Conservation (phyloP, 2,888 invertebrate species). For the Uropetala carovei region DNA sequence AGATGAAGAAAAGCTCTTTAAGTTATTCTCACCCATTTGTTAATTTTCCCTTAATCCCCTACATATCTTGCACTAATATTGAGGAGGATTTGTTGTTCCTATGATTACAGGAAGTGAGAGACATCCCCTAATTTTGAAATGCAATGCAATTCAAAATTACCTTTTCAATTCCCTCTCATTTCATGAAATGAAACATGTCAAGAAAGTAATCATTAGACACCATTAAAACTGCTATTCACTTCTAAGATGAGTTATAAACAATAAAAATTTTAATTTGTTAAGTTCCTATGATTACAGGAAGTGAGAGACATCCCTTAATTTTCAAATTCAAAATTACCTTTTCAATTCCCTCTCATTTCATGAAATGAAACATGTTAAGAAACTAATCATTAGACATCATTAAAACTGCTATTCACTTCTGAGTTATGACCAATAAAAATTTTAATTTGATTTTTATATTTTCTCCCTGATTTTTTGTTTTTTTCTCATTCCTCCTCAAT, state of each 20-base stretch:
- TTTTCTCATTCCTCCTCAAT: constrained; percentile 67
- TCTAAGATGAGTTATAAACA: background rate
- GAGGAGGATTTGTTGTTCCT: constrained; percentile 60
- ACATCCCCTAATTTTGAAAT: constrained; percentile 12
- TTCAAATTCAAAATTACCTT: background rate
- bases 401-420: background rate
- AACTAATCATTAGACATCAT: background rate
- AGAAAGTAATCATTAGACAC: background rate
- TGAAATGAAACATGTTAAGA: background rate
- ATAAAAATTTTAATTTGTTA: constrained; percentile 48
- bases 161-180: background rate
- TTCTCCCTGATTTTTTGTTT: constrained; percentile 66
- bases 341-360: background rate
- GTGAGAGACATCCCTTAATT: background rate
- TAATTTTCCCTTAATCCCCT: constrained; percentile 31
- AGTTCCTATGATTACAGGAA: constrained; percentile 34
- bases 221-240: background rate
- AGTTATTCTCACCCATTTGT: constrained; percentile 8
- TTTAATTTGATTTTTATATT: constrained; percentile 66
- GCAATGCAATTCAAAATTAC: background rate
- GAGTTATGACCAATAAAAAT: background rate
- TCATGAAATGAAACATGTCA: background rate
- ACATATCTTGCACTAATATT: constrained; percentile 36
- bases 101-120: background rate
- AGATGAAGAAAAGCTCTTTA: background rate